Evolutionary conservation across 2,888 invertebrate genomes (phyloP).

Genomic region (Argyra leucocephala): DNA sequence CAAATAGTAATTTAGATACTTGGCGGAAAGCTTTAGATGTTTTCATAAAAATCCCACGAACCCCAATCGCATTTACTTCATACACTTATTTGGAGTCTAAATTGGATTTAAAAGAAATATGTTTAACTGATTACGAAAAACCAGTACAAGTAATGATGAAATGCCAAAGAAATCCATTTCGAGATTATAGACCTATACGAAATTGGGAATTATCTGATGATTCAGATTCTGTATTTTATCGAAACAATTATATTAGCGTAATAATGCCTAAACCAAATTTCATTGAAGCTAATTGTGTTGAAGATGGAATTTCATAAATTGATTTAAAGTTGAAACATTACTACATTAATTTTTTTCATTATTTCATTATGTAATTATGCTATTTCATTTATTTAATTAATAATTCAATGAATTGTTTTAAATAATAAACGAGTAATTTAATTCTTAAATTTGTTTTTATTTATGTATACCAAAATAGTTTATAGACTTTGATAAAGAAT

Average conservation of each 20-base stretch:
- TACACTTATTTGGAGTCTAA: conserved; percentile 28
- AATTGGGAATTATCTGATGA: conserved; percentile 26
- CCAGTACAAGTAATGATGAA: conserved; percentile 10
- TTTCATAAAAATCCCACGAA: conserved; percentile 26
- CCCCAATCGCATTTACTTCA: conserved; percentile 36
- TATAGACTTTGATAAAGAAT: too few species aligned
- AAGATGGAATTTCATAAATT: background rate
- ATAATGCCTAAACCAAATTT: conserved; percentile 19
- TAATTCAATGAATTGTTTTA: too few species aligned
- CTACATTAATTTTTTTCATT: too few species aligned
- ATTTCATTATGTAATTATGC: too few species aligned
- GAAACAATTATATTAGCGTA: conserved; percentile 34
- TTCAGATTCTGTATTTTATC: conserved; percentile 31
- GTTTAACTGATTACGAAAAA: conserved; percentile 22
- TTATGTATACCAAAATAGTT: too few species aligned
- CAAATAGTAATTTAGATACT: conserved; percentile 16
- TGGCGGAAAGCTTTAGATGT: conserved; percentile 26
- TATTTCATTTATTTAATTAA: too few species aligned
- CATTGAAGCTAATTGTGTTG: background rate
- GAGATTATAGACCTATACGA: conserved; percentile 31
- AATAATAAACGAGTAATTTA: too few species aligned
- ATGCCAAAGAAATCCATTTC: conserved; percentile 30
- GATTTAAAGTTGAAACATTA: too few species aligned
- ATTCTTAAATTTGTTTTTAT: too few species aligned
- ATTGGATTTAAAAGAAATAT: conserved; percentile 29